These are phyloP conservation scores for Drosophila simulans DNA, from an alignment of 1,140 invertebrate genomes.

Conservation along the genomic window DNA sequence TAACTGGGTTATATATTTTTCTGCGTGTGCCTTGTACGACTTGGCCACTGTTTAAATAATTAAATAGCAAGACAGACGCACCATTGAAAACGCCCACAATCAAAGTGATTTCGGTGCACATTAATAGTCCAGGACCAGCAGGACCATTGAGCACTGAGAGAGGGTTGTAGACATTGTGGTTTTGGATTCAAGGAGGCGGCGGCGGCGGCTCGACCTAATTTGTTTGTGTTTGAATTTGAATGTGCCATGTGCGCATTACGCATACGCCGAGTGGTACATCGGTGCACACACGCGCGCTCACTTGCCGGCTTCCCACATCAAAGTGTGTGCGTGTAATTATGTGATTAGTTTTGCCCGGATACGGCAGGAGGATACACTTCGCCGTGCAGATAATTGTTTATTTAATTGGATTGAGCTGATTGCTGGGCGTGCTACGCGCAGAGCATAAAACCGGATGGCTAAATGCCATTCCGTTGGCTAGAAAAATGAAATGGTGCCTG, in stretches of 20 bases:
- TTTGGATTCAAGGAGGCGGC: constrained; percentile 10
- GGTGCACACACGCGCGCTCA: background rate
- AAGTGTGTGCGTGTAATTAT: constrained; percentile 65
- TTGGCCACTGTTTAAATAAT: constrained; percentile 65
- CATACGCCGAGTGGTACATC: constrained; percentile 22
- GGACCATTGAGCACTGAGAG: constrained; percentile 2
- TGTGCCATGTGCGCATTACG: constrained; percentile 33
- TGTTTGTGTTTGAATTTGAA: constrained; percentile 57
- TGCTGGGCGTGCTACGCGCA: constrained; percentile 22
- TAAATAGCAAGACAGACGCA: constrained; percentile 43
- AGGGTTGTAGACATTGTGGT: constrained; percentile 20
- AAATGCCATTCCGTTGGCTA: constrained; percentile 23
- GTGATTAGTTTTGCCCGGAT: constrained; percentile 60
- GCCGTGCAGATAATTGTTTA: constrained; percentile 55
- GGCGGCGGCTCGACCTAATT: constrained; percentile 36
- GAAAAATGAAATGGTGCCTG: constrained; percentile 11
- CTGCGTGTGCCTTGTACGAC: constrained; percentile 8
- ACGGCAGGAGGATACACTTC: background rate
- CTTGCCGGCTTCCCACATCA: constrained; percentile 41
- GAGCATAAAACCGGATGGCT: constrained; percentile 28
- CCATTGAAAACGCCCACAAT: constrained; percentile 22
- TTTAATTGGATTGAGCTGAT: constrained; percentile 55
- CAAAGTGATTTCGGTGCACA: constrained; percentile 67
- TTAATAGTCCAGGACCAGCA: constrained; percentile 55
- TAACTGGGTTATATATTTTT: background rate